These are phyloP conservation scores for Julus scanicus DNA, from an alignment of 2,888 invertebrate genomes.

Conservation along the genomic window DNA sequence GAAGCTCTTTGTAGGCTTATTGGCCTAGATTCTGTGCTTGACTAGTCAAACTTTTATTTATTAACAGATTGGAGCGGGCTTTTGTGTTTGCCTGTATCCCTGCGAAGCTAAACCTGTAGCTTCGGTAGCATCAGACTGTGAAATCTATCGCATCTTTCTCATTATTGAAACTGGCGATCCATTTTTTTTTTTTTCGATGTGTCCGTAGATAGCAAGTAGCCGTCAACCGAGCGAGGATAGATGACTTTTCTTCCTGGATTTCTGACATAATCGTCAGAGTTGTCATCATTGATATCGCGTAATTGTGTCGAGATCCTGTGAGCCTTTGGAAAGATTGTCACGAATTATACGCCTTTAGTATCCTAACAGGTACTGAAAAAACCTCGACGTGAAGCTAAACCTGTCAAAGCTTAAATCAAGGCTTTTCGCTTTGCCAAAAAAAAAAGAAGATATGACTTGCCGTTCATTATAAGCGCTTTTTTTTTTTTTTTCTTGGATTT, in stretches of 20 bases:
- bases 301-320: slow-evolving; percentile 3
- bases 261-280: not conserved
- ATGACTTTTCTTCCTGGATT: not conserved
- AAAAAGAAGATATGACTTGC: not conserved
- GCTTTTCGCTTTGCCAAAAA: not conserved
- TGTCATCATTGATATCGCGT: slow-evolving; percentile 30
- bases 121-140: not conserved
- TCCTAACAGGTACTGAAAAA: slow-evolving; percentile 5
- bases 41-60: not conserved
- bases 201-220: not conserved
- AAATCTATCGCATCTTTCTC: slow-evolving; percentile 3
- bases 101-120: not conserved
- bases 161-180: not conserved
- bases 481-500: not conserved
- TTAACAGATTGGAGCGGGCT: not conserved
- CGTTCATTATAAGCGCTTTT: not conserved
- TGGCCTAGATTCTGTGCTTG: not conserved
- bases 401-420: not conserved
- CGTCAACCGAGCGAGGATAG: not conserved
- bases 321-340: not conserved
- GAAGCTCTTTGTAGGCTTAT: not conserved
- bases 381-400: not conserved
- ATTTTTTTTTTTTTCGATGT: not conserved
- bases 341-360: slow-evolving; percentile 1
- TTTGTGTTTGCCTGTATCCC: not conserved